Evolutionary conservation across 2,797 vertebrate genomes (phyloP).

Genomic region (Babyrousa celebensis): DNA sequence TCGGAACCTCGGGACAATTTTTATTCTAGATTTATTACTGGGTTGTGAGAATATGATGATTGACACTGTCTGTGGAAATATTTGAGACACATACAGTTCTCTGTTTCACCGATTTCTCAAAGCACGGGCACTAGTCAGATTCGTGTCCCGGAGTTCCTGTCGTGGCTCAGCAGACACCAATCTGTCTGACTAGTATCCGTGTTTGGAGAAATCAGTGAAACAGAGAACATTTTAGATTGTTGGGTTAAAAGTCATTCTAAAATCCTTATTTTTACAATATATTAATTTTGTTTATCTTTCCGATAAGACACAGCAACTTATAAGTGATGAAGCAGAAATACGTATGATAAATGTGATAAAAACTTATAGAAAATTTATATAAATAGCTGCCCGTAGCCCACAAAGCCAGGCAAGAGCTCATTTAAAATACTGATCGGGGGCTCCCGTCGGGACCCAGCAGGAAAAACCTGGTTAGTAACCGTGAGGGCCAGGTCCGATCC

Average conservation of each 20-base stretch:
- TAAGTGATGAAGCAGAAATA: constrained; percentile 13
- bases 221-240: constrained; percentile 14
- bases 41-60: constrained; percentile 11
- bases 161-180: no score
- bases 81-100: background rate
- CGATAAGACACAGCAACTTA: background rate
- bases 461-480: no score
- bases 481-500: no score
- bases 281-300: constrained; percentile 65
- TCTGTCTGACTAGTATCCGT: no score
- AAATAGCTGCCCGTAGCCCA: background rate
- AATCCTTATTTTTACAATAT: background rate
- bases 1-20: background rate
- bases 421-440: background rate
- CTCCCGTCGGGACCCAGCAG: no score
- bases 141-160: no score
- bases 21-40: constrained; percentile 17
- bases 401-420: constrained; percentile 25
- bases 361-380: background rate
- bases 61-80: background rate
- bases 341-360: constrained; percentile 32
- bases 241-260: constrained; percentile 37
- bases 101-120: background rate
- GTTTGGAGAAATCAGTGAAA: constrained; percentile 1
- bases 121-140: no score